Evolutionary conservation across 2,797 vertebrate species (phyloP), one percentile per base, ranked within the genome.

Genomic region (Odontamblyopus lacepedii): DNA sequence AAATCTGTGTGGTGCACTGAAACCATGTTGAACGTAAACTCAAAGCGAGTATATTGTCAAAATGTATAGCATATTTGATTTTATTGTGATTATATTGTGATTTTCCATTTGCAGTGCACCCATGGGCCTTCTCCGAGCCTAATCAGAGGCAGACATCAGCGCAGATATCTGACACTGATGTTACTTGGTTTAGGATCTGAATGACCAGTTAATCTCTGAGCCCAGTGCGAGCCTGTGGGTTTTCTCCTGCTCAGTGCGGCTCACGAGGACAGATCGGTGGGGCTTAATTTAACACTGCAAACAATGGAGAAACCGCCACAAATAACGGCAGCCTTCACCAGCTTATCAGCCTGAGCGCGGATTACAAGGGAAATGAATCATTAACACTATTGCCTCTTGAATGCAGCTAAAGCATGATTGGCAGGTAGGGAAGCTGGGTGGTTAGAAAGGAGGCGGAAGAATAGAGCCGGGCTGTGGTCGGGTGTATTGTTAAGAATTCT

Each of bases 281-380:
- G 81, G 91, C 88, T 91, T 91, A 90, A 89, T 90, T 91, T 91
- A 91, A 91, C 89, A 90, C 83, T 11, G 82, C 87, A 93, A 94
- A 95, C 91, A 93, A 94, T 90, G 85, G 88, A 86, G 62, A 92
- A 92, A 91, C 86, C 87, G 88, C 75, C 72, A 16, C 83, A 89
- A 91, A 93, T 86, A 91, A 91, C 78, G 64, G 74, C 90, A 80
- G 84, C 85, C 87, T 76, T 90, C 87, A 87, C 82, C 80, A 87
- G 90, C 87, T 92, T 93, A 93, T 94, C 89, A 90, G 90, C 75
- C 88, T 85, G 82, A 90, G 87, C 83, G 13, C 81, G 88, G 92
- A 93, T 92, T 92, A 94, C 91, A 93, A 87, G 86, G 90, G 90
- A 92, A 92, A 92, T 91, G 74, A 92, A 92, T 92, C 92, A 92